These are phyloP conservation scores for Melanotaenia parkinsoni DNA, from an alignment of 2,797 vertebrate genomes.

Conservation along the genomic window DNA sequence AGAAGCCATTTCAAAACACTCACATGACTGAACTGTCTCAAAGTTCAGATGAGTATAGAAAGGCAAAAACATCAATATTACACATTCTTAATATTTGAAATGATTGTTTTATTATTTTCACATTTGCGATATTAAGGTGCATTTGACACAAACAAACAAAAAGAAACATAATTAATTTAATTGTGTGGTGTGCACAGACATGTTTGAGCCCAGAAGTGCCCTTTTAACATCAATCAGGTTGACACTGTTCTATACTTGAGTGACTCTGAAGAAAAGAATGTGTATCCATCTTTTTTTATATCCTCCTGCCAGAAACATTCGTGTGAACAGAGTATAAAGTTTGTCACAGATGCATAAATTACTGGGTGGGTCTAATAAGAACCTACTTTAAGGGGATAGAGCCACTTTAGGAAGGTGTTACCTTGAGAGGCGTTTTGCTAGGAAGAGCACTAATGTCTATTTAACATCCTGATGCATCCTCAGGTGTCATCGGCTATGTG, in stretches of 20 bases:
- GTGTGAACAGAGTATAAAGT: slow-evolving; percentile 55
- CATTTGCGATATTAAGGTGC: slow-evolving; percentile 3
- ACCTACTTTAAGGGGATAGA: slow-evolving; percentile 58
- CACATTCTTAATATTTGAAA: neutral
- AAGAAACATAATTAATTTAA: too few species aligned
- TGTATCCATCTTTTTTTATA: slow-evolving; percentile 39
- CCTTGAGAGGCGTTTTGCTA: slow-evolving; percentile 70
- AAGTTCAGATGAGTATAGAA: slow-evolving; percentile 18
- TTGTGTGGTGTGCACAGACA: slow-evolving; percentile 1
- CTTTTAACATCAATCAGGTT: slow-evolving; percentile 40
- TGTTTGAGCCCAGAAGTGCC: slow-evolving; percentile 21
- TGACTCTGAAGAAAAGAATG: slow-evolving; percentile 45
- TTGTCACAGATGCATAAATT: slow-evolving; percentile 67
- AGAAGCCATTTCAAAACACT: slow-evolving; percentile 23
- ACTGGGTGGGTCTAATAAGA: slow-evolving; percentile 49
- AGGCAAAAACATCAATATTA: slow-evolving; percentile 14
- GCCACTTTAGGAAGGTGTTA: slow-evolving; percentile 70
- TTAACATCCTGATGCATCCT: slow-evolving; percentile 77
- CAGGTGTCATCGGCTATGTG: slow-evolving; percentile 66
- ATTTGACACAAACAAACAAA: too few species aligned
- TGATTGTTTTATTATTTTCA: slow-evolving; percentile 5
- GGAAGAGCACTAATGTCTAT: slow-evolving; percentile 76
- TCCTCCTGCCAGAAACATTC: slow-evolving; percentile 34
- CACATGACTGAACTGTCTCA: slow-evolving; percentile 18
- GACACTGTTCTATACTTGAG: slow-evolving; percentile 37